These are phyloP conservation scores for Uloborus diversus DNA, from an alignment of 1,140 invertebrate species.

Conservation along the genomic window DNA sequence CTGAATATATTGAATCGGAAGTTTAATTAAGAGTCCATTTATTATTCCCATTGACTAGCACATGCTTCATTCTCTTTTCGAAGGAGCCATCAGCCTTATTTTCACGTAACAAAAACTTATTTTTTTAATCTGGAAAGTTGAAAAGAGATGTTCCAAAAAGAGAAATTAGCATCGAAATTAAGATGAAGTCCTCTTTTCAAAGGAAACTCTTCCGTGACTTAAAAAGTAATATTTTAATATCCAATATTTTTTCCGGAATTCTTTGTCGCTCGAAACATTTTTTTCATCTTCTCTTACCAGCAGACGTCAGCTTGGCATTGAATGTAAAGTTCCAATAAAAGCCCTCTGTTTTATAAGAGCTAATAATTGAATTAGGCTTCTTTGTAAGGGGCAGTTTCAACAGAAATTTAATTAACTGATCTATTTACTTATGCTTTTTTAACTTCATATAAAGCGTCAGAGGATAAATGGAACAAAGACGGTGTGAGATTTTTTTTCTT, in stretches of 20 bases:
- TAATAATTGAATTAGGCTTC: conserved; percentile 30
- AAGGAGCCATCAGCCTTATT: too few species aligned
- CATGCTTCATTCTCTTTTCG: too few species aligned
- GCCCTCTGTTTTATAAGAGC: neutral
- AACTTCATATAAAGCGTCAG: neutral
- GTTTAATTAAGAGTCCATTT: too few species aligned
- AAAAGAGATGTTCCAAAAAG: neutral
- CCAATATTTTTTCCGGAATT: neutral
- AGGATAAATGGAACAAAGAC: too few species aligned
- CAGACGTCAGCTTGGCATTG: neutral
- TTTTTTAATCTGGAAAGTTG: too few species aligned
- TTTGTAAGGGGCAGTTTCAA: neutral
- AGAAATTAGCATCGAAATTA: conserved; percentile 25
- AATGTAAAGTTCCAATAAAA: neutral
- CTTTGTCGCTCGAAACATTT: too few species aligned
- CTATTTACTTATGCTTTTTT: neutral
- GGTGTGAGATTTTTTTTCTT: too few species aligned
- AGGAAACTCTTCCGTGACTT: neutral
- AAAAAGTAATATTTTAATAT: conserved; percentile 9
- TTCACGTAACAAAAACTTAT: too few species aligned
- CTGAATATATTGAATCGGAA: too few species aligned
- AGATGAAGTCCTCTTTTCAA: conserved; percentile 4
- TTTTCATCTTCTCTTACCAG: too few species aligned
- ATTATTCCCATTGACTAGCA: too few species aligned
- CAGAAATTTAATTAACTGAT: conserved; percentile 22